Base-by-base conservation (phyloP, 1,140 invertebrate species). In the Drosophila gunungcola region DNA sequence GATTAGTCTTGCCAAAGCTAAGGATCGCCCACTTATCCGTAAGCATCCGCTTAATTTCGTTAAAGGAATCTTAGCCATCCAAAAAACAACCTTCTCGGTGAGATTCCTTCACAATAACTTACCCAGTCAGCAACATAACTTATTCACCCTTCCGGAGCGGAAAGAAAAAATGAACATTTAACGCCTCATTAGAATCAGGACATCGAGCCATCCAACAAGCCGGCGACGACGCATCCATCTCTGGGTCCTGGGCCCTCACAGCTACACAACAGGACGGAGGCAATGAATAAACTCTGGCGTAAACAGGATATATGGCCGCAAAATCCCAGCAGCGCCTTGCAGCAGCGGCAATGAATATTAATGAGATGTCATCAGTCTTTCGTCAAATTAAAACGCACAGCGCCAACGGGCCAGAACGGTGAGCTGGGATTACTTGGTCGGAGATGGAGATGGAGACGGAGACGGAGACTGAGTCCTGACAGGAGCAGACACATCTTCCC, bases 351-450 rank as follows among this genome's bases (percentile, higher is more conserved):
- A 91, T 91, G 89, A 91, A 91, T 91, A 91, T 91, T 91, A 91
- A 91, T 91, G 89, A 91, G 85, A 84, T 82, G 84, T 91, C 89
- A 91, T 90, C 90, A 85, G 76, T 91, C 84, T 85, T 89, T 91
- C 90, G 85, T 91, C 84, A 91, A 91, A 91, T 91, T 91, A 88
- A 88, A 88, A 74, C 86, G 76, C 85, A 86, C 86, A 88, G 72
- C 61, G 61, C 73, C 72, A 62, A 42, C 74, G 62, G 73, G 56
- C 57, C 57, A 80, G 77, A 70, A 75, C 61, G 32, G 60, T 63
- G 62, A 78, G 56, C 63, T 36, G 6, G 38, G 68, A 38, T 45
- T 25, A 29, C 29, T 29, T 29, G 11, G 43, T 21, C 16, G 16
- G 0, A 1, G 16, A 21, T 21, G 16, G 25, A 53, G 43, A 58